phyloP scores from a whole-genome alignment of 2,888 invertebrate species.

The Deroplatys truncata region DNA sequence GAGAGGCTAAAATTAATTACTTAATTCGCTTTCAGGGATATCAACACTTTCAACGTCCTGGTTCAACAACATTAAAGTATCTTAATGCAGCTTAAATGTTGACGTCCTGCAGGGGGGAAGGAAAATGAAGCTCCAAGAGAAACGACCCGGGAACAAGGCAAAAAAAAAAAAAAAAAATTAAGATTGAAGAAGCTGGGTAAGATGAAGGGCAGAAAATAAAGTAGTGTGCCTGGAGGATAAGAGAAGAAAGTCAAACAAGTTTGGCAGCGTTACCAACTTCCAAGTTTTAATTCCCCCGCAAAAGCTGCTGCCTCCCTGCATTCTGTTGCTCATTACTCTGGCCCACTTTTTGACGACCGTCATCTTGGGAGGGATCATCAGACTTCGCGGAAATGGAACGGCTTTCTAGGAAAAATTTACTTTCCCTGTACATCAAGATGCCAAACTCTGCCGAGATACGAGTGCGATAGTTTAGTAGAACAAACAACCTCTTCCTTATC shows the following conservation, averaged over 20 bases:
- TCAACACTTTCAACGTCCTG: no score
- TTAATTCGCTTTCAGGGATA: no score
- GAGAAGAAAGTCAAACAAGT: background rate
- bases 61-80: no score
- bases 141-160: background rate
- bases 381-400: background rate
- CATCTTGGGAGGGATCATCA: background rate
- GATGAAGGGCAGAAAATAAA: background rate
- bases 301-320: background rate
- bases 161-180: background rate
- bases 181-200: background rate
- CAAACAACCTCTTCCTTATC: no score
- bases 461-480: no score
- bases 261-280: background rate
- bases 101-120: background rate
- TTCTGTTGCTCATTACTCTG: background rate
- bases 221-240: background rate
- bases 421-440: no score
- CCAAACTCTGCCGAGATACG: no score
- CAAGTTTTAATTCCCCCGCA: background rate
- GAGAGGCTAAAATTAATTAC: no score
- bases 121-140: background rate
- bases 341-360: background rate
- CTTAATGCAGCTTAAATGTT: background rate
- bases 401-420: background rate